Evolutionary conservation across 2,797 vertebrate species (phyloP), one percentile per base, ranked within the genome.

Genomic region (Megaceryle alcyon): DNA sequence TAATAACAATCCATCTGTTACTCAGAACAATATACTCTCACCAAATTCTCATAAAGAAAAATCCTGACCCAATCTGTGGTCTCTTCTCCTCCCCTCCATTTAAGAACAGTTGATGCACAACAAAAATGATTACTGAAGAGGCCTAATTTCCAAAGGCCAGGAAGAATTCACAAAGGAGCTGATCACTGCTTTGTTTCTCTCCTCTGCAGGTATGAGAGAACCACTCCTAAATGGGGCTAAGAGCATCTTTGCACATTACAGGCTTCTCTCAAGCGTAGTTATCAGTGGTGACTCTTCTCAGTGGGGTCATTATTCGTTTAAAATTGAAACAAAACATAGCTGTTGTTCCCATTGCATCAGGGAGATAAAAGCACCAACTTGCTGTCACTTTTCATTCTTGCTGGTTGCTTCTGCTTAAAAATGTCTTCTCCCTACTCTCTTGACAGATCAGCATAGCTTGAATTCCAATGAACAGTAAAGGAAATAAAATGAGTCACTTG

Each of bases 161-260:
- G 26, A 33, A 48, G 37, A 66, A 53, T 39, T 35, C 7, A 22
- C 25, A 44, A 44, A 59, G 31, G 44, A 70, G 16, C 22, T 0
- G 0, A 35, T 2, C 8, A 33, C 19, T 37, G 23, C 61, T 56
- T 65, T 0, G 0, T 33, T 88, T 70, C 46, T 63, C 15, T 57
- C 4, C 1, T 7, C 28, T 46, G 25, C 28, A 64, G 35, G 29
- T 22, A 48, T 0, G 0, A 76, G 20, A 71, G 25, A 77, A 49
- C 33, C 6, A 35, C 11, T n/a, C n/a, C 43, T 71, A 1, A 0
- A 31, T 13, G 56, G 43, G 39, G 28, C 57, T 71, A n/a, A 83
- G 29, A 73, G 15, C 64, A 41, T 39, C 41, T 76, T n/a, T 44
- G 22, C n/a, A 44, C 41, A 26, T 35, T 54, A 59, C 2, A 5